Percentiles rank a stretch among this genome's conserved stretches.
Evolutionary conservation across 2,797 vertebrate genomes (phyloP).

Genomic region (Manis pentadactyla): DNA sequence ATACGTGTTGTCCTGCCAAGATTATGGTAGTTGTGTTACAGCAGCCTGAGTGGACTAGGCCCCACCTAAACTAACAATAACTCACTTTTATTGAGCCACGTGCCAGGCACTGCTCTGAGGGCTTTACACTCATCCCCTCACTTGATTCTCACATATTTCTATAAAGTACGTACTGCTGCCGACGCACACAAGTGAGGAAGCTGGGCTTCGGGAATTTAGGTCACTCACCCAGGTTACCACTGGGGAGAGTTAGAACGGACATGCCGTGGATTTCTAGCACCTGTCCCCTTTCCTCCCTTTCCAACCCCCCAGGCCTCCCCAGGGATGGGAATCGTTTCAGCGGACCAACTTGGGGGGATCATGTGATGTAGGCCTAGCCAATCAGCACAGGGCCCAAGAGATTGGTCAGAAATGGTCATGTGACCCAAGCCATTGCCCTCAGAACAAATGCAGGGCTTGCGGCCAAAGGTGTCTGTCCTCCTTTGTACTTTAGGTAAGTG

Average conservation of each 20-base stretch:
- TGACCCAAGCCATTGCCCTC: background rate
- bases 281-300: background rate
- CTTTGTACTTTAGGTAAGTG: background rate
- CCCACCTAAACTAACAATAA: background rate
- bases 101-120: background rate
- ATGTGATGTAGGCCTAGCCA: background rate
- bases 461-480: rapidly evolving
- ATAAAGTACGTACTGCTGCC: background rate
- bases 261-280: background rate
- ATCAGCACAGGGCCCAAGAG: background rate
- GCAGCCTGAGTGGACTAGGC: background rate
- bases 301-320: background rate
- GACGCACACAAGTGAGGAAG: background rate
- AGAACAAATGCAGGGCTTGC: background rate
- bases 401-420: background rate
- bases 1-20: background rate
- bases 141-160: background rate
- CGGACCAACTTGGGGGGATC: rapidly evolving
- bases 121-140: background rate
- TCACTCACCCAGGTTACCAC: background rate
- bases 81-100: background rate
- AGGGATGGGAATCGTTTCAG: background rate
- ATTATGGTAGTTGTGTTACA: background rate
- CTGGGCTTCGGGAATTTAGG: background rate
- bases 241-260: background rate